phyloP scores from a whole-genome alignment of 2,113 vertebrate genomes.

The Actenoides hombroni region DNA sequence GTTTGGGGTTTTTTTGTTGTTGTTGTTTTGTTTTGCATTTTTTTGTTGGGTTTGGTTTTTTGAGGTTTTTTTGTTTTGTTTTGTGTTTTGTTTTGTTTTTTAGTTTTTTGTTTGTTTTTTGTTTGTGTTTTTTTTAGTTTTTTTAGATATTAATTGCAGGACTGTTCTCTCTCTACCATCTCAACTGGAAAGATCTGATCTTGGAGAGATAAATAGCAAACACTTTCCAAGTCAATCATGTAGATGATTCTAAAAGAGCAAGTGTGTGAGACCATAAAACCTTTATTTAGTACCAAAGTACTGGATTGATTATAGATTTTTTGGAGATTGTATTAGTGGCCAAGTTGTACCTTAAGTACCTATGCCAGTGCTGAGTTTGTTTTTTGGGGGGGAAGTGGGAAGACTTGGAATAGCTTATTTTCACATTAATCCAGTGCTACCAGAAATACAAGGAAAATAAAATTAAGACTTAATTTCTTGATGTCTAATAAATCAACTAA shows the following conservation, averaged over 20 bases:
- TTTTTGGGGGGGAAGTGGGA: not conserved
- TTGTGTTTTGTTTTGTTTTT: too few species aligned
- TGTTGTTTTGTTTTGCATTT: too few species aligned
- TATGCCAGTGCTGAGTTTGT: not conserved
- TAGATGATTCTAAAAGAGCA: not conserved
- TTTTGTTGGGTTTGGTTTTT: too few species aligned
- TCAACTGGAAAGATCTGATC: not conserved
- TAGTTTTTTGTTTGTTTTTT: too few species aligned
- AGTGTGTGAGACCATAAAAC: not conserved
- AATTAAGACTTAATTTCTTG: not conserved
- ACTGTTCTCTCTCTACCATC: not conserved
- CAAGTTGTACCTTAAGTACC: not conserved
- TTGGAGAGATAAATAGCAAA: not conserved
- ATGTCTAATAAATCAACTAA: not conserved
- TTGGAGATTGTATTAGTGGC: not conserved
- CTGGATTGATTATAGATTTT: not conserved
- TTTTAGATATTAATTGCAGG: not conserved
- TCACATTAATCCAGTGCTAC: not conserved
- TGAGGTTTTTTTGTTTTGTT: too few species aligned
- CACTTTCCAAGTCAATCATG: not conserved
- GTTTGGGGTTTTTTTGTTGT: too few species aligned
- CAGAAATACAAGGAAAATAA: not conserved
- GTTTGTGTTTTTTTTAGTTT: too few species aligned
- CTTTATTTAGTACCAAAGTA: not conserved
- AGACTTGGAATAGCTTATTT: not conserved